phyloP scores from a whole-genome alignment of 2,797 vertebrate species.

The Oreonectes daqikongensis region DNA sequence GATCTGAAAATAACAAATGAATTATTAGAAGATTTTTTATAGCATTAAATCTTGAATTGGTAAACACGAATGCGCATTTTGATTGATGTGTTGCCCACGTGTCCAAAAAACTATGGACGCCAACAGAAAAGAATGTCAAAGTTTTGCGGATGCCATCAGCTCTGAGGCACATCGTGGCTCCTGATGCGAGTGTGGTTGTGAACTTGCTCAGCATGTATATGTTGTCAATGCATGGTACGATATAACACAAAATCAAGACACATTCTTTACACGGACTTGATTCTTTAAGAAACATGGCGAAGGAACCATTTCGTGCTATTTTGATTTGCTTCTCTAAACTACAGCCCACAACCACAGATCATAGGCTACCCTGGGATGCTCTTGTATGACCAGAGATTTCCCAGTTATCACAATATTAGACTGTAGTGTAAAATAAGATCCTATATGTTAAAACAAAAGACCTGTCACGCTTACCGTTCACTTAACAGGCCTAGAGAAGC shows the following conservation, averaged over 20 bases:
- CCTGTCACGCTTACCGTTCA: constrained; percentile 31
- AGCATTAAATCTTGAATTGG: not conserved
- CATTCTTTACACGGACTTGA: constrained; percentile 9
- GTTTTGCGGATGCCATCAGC: constrained; percentile 38
- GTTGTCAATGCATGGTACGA: not conserved
- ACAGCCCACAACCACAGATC: not conserved
- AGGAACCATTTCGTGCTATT: constrained; percentile 5
- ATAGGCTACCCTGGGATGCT: not conserved
- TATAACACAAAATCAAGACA: constrained; percentile 23
- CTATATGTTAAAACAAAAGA: constrained; percentile 27
- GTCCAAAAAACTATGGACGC: not conserved
- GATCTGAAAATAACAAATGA: not conserved
- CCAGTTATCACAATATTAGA: not conserved
- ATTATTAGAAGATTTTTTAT: too few relatives aligned
- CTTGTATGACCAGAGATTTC: not conserved
- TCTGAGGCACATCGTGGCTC: constrained; percentile 12
- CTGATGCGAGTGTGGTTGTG: constrained; percentile 41
- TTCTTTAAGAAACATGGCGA: constrained; percentile 22
- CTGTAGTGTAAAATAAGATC: not conserved
- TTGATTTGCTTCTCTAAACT: constrained; percentile 9
- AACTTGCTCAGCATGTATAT: constrained; percentile 4
- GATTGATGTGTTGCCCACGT: constrained; percentile 35
- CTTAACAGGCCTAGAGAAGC: constrained; percentile 54
- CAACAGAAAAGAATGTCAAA: constrained; percentile 23
- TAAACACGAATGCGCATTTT: constrained; percentile 14